phyloP scores from a whole-genome alignment of 2,113 vertebrate species.

The Ursus arctos region DNA sequence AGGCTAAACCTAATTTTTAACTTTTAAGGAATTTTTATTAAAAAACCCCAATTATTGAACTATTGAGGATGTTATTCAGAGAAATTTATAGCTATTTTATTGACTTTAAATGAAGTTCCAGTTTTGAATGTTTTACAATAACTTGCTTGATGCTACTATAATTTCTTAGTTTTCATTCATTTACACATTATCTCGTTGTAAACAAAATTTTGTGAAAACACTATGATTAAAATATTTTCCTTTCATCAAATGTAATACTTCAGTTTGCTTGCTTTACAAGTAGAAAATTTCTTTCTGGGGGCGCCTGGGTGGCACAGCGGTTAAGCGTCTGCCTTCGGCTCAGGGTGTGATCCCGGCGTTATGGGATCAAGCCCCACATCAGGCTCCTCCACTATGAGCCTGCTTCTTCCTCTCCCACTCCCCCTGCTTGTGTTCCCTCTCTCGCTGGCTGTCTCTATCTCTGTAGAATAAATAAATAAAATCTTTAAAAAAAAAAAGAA shows the following conservation, averaged over 20 bases:
- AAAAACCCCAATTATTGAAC: neutral
- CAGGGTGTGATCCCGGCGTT: too few relatives aligned
- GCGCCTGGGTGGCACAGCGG: too few relatives aligned
- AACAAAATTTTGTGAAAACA: neutral
- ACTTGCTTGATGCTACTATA: neutral
- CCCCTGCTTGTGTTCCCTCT: too few relatives aligned
- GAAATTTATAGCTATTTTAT: neutral
- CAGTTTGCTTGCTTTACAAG: neutral
- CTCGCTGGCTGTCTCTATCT: too few relatives aligned
- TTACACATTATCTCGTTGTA: neutral
- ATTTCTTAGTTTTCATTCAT: neutral
- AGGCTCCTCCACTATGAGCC: too few relatives aligned
- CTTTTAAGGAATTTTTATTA: neutral
- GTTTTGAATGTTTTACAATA: neutral
- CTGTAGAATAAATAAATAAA: too few relatives aligned
- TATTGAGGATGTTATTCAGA: neutral
- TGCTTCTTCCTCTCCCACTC: too few relatives aligned
- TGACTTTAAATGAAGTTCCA: neutral
- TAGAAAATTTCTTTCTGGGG: neutral
- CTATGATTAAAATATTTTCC: neutral
- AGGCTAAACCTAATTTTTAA: neutral
- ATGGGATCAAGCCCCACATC: too few relatives aligned
- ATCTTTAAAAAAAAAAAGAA: too few relatives aligned
- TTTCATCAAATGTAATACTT: neutral
- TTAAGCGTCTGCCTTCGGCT: too few relatives aligned